These are phyloP conservation scores for Tautogolabrus adspersus DNA, from an alignment of 2,113 vertebrate species.

Conservation along the genomic window DNA sequence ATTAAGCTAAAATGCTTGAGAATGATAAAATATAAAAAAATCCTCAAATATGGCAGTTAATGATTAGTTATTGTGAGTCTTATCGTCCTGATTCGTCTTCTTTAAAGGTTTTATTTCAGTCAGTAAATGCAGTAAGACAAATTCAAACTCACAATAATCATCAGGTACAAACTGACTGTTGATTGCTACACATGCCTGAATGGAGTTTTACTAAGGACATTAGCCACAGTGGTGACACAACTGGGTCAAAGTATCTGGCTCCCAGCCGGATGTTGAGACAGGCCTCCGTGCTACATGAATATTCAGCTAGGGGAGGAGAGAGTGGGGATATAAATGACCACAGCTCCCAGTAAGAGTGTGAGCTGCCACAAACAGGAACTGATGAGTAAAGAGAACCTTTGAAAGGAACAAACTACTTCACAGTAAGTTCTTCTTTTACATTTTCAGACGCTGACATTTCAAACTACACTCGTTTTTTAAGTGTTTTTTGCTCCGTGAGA, in stretches of 20 bases:
- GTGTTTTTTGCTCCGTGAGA: too few species aligned
- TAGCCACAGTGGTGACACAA: not conserved
- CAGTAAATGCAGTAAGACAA: too few species aligned
- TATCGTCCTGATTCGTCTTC: too few species aligned
- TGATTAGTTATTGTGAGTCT: too few species aligned
- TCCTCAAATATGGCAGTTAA: too few species aligned
- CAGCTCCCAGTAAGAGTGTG: not conserved
- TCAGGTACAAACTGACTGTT: too few species aligned
- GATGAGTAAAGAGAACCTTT: not conserved
- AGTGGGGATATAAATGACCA: slow-evolving; percentile 49
- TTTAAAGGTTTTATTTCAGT: too few species aligned
- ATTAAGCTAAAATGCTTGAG: too few species aligned
- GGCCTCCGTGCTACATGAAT: slow-evolving; percentile 37
- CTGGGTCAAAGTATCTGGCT: slow-evolving; percentile 53
- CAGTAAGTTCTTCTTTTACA: slow-evolving; percentile 36
- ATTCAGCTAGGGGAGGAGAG: slow-evolving; percentile 63
- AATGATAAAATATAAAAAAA: too few species aligned
- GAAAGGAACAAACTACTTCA: not conserved
- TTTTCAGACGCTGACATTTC: too few species aligned
- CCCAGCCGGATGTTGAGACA: not conserved
- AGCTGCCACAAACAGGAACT: not conserved
- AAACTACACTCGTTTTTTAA: too few species aligned
- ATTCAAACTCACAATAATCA: too few species aligned
- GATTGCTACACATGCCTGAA: not conserved
- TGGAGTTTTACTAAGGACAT: not conserved